Evolutionary conservation across 2,113 vertebrate genomes (phyloP).

Genomic region (Zapus hudsonius): DNA sequence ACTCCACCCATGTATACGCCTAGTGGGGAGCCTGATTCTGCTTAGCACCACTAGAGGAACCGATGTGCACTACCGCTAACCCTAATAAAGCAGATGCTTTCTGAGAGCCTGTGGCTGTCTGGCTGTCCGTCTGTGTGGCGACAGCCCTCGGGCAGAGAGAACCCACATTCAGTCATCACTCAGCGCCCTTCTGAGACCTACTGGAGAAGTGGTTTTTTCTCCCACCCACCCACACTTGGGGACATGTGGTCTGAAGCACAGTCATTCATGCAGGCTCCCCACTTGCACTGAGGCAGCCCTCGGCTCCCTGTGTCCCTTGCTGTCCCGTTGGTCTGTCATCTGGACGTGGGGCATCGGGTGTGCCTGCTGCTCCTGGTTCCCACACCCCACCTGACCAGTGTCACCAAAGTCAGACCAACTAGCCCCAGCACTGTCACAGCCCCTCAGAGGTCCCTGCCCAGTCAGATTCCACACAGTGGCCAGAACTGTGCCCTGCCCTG

Average conservation of each 20-base stretch:
- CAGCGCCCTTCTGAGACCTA: not conserved
- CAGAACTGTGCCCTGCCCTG: not conserved
- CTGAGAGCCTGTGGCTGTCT: conserved; percentile 47
- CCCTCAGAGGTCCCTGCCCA: not conserved
- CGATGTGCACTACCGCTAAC: conserved; percentile 80
- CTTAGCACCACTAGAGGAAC: conserved; percentile 77
- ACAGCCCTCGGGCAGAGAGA: not conserved
- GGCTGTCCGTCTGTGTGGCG: not conserved
- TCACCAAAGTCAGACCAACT: not conserved
- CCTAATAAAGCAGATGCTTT: conserved; percentile 87
- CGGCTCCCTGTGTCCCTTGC: not conserved
- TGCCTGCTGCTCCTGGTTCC: not conserved
- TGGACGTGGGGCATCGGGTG: too few relatives aligned
- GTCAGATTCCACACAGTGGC: not conserved
- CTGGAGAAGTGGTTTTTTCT: not conserved
- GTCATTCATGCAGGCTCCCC: not conserved
- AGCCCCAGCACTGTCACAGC: not conserved
- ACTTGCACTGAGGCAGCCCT: not conserved
- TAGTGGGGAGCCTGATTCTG: conserved; percentile 62
- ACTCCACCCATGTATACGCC: conserved; percentile 67
- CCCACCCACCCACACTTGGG: not conserved
- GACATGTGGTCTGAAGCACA: not conserved
- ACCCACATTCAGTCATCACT: not conserved
- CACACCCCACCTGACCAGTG: not conserved
- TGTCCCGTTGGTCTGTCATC: not conserved